These are phyloP conservation scores for Heliconius hermathena DNA, from an alignment of 1,140 invertebrate genomes.

Conservation along the genomic window DNA sequence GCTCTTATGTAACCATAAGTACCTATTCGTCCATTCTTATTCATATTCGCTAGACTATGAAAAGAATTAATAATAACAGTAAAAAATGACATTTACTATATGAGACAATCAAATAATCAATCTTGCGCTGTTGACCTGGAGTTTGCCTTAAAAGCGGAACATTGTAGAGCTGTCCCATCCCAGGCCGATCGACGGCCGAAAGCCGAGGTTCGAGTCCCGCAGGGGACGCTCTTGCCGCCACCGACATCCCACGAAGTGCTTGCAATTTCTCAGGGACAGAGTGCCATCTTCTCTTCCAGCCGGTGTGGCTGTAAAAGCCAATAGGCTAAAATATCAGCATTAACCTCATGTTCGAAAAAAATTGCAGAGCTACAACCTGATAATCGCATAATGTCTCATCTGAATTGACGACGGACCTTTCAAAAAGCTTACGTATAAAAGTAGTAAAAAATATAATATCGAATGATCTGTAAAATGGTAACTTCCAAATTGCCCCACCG, in stretches of 20 bases:
- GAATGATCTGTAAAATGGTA: not conserved
- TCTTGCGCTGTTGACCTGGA: not conserved
- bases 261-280: too few relatives aligned
- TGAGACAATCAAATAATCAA: not conserved
- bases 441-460: not conserved
- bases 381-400: not conserved
- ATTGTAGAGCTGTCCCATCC: not conserved
- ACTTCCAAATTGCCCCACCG: slow-evolving; percentile 19
- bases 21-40: not conserved
- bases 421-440: not conserved
- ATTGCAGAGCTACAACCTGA: not conserved
- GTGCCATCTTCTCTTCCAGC: too few relatives aligned
- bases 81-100: not conserved
- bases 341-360: too few relatives aligned
- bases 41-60: not conserved
- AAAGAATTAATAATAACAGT: not conserved
- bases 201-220: too few relatives aligned
- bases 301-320: too few relatives aligned
- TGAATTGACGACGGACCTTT: not conserved
- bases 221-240: too few relatives aligned
- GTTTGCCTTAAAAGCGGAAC: not conserved
- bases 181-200: too few relatives aligned
- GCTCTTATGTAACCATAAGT: not conserved
- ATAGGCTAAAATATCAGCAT: too few relatives aligned
- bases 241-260: too few relatives aligned